Evolutionary conservation across 1,140 invertebrate genomes (phyloP), one percentile per base, ranked within the genome.

Genomic region (Amyelois transitella): DNA sequence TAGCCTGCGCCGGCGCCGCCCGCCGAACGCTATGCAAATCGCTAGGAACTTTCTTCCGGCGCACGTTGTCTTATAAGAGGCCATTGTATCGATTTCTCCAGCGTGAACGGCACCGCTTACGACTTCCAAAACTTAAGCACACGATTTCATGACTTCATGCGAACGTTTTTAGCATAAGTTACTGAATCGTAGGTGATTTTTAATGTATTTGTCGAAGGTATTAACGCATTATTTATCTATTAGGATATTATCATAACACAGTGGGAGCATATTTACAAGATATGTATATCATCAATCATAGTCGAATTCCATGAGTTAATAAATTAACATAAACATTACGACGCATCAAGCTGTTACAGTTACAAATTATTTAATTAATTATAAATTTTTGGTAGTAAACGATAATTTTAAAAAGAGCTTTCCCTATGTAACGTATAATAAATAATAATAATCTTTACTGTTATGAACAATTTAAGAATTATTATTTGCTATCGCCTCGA

Each of bases 1-100:
- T 5, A 7, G 68, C 62, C 53, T 21, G 51, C 54, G 49, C 66
- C 51, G 44, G 50, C 57, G 57, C 55, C 66, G 64, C 64, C 59
- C 62, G 58, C 56, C 56, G 70, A 74, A 59, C 61, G 69, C 75
- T 77, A 87, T 87, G 84, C 75, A 86, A 87, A 87, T 85, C 48
- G 67, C 55, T 75, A 80, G 76, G 75, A 77, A 86, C 82, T 87
- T 86, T 85, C 81, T 85, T 84, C 81, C 75, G 81, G 74, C 69
- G 70, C 32, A 38, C 54, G 47, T 63, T 64, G 60, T n/a, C n/a
- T n/a, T n/a, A n/a, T 58, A 55, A 62, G 63, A 64, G 69, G 75
- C 61, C 76, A 74, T 76, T 80, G 75, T 79, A 72, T 77, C 73
- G 80, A 86, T 83, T 83, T 86, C 80, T 76, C 77, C 69, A 49